phyloP scores from a whole-genome alignment of 2,113 vertebrate genomes.

The Tenebrosternarchus preto region DNA sequence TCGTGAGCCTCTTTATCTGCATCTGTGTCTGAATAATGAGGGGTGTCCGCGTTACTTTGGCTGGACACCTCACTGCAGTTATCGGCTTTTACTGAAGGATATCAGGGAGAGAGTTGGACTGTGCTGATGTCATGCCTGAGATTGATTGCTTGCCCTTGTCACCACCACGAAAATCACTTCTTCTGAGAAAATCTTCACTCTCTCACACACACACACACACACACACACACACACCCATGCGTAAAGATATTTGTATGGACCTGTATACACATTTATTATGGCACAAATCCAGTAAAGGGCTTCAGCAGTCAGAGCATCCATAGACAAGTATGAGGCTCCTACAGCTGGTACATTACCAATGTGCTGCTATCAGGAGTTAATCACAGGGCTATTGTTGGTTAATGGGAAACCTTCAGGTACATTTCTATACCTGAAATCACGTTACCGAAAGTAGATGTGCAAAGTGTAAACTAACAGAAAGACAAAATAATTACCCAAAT shows the following conservation, averaged over 20 bases:
- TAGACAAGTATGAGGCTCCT: neutral
- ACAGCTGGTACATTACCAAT: too few relatives aligned
- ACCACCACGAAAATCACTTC: neutral
- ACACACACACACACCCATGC: neutral
- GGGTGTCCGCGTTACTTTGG: neutral
- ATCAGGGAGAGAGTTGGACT: neutral
- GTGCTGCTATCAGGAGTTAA: too few relatives aligned
- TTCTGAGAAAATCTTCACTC: neutral
- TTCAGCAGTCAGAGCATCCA: neutral
- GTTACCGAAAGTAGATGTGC: too few relatives aligned
- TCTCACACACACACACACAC: too few relatives aligned
- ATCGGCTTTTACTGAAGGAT: constrained; percentile 4
- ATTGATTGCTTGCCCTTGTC: constrained; percentile 8
- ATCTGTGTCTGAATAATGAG: too few relatives aligned
- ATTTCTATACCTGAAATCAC: too few relatives aligned
- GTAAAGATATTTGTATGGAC: neutral
- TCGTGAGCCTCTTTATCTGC: too few relatives aligned
- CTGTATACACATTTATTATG: neutral
- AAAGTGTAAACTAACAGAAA: too few relatives aligned
- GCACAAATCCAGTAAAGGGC: neutral
- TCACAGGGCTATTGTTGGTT: too few relatives aligned
- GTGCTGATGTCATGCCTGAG: neutral
- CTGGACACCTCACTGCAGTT: neutral
- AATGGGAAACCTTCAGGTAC: too few relatives aligned
- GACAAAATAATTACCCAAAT: too few relatives aligned